Evolutionary conservation across 1,140 invertebrate species (phyloP).

Genomic region (Aphidius gifuensis): DNA sequence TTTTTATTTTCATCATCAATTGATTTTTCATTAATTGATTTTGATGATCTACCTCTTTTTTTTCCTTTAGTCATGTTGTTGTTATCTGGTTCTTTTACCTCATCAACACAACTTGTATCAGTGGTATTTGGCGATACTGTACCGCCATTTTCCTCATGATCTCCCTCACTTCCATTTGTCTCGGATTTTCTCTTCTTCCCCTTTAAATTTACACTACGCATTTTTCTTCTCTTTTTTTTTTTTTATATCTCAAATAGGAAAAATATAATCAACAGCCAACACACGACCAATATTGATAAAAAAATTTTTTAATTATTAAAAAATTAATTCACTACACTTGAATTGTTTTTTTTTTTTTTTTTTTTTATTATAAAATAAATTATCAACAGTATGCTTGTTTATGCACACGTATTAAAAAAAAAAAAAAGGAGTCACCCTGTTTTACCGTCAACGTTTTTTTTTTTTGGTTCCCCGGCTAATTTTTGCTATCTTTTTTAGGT

Average conservation of each 20-base stretch:
- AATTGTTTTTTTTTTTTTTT: no score
- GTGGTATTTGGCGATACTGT: constrained; percentile 18
- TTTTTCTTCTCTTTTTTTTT: not conserved
- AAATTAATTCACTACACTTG: no score
- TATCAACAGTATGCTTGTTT: no score
- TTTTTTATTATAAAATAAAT: no score
- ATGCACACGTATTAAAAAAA: no score
- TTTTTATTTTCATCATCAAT: constrained; percentile 21
- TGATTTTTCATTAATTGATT: not conserved
- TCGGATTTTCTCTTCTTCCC: constrained; percentile 46
- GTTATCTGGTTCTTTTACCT: no score
- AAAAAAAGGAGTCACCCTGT: not conserved
- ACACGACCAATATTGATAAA: no score
- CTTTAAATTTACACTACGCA: constrained; percentile 29
- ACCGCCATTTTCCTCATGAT: constrained; percentile 48
- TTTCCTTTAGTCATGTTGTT: not conserved
- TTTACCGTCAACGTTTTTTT: not conserved
- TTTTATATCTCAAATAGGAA: not conserved
- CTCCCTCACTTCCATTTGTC: constrained; percentile 37
- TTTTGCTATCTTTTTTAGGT: no score
- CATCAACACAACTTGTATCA: not conserved
- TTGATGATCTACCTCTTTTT: no score
- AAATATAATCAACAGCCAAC: no score
- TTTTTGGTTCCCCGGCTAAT: no score
- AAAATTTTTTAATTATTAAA: no score